These are phyloP conservation scores for Hucho hucho DNA, from an alignment of 2,113 vertebrate species.

Conservation along the genomic window DNA sequence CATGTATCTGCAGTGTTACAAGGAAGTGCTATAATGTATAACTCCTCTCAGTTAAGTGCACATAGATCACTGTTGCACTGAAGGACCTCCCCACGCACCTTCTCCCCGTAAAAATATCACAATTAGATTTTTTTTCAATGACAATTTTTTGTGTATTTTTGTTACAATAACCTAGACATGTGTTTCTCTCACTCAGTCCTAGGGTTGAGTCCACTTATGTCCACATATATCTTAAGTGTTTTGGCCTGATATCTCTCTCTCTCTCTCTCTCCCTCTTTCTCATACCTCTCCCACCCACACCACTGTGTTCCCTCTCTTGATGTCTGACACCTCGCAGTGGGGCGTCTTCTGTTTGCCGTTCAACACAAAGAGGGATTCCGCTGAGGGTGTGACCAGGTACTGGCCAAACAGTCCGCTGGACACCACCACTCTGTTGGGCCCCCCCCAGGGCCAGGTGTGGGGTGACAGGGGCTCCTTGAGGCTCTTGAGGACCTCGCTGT, in stretches of 20 bases:
- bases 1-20: conserved; percentile 74
- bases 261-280: conserved; percentile 54
- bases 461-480: conserved; percentile 79
- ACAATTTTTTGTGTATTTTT: conserved; percentile 62
- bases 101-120: conserved; percentile 69
- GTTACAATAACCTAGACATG: conserved; percentile 64
- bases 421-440: conserved; percentile 80
- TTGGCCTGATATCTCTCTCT: conserved; percentile 54
- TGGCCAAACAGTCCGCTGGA: conserved; percentile 92
- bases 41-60: conserved; percentile 71
- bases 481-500: conserved; percentile 74
- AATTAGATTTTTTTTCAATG: conserved; percentile 59
- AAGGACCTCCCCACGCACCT: conserved; percentile 68
- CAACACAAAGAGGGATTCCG: conserved; percentile 87
- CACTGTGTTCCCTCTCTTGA: conserved; percentile 84
- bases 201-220: conserved; percentile 70
- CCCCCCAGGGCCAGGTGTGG: conserved; percentile 83
- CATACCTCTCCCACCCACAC: conserved; percentile 98
- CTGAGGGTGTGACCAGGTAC: conserved; percentile 86
- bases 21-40: conserved; percentile 77
- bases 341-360: conserved; percentile 83
- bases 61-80: conserved; percentile 79
- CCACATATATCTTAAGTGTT: conserved; percentile 55
- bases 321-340: conserved; percentile 89
- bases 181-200: conserved; percentile 65